These are phyloP conservation scores for Alethe castanea DNA, from an alignment of 2,113 vertebrate genomes.

Conservation along the genomic window DNA sequence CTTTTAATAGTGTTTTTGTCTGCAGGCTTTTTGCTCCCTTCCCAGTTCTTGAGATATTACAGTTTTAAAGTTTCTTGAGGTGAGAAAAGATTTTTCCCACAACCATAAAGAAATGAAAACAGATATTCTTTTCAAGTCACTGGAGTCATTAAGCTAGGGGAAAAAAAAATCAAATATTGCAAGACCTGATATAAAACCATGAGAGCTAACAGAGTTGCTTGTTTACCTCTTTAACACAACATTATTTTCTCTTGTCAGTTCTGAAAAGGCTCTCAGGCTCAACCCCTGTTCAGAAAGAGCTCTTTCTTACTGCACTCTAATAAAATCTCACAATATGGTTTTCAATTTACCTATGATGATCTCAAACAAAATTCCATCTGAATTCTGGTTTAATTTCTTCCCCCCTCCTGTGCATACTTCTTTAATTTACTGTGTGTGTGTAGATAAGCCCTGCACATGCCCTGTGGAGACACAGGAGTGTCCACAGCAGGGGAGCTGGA, in stretches of 20 bases:
- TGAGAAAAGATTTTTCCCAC: constrained; percentile 19
- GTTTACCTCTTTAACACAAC: neutral
- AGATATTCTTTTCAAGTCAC: constrained; percentile 9
- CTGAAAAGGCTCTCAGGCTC: neutral
- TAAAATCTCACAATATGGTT: neutral
- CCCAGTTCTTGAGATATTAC: neutral
- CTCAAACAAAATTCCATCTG: neutral
- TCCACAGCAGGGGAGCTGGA: neutral
- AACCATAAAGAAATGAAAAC: constrained; percentile 7
- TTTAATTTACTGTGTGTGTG: neutral
- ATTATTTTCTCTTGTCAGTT: neutral
- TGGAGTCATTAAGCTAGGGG: neutral
- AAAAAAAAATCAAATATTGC: neutral
- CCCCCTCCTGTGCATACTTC: neutral
- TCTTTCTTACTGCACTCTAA: neutral
- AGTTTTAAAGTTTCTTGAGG: neutral
- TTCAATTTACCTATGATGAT: neutral
- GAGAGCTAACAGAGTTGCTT: neutral
- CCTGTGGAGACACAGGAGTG: neutral
- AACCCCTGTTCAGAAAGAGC: neutral
- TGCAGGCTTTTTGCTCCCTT: neutral
- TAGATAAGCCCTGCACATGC: neutral
- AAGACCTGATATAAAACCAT: neutral
- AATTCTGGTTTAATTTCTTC: neutral
- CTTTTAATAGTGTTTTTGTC: constrained; percentile 18